Evolutionary conservation across 2,888 invertebrate genomes (phyloP).

Genomic region (Leptothorax acervorum): DNA sequence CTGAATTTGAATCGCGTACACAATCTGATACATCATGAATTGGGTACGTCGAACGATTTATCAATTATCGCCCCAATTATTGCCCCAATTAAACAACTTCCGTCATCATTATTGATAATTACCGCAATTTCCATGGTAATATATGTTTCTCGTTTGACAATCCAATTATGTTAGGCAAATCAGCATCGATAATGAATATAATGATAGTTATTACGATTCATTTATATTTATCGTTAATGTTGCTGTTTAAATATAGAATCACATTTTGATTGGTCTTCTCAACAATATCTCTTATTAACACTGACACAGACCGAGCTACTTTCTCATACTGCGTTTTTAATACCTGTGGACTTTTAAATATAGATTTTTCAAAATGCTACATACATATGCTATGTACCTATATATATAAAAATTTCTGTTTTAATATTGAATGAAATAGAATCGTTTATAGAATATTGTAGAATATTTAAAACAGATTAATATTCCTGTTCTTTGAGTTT

Average conservation of each 20-base stretch:
- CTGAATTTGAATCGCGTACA: slow-evolving; percentile 94
- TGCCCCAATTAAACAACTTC: not conserved
- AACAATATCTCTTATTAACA: not conserved
- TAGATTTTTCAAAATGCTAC: not conserved
- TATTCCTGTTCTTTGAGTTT: not conserved
- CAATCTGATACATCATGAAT: slow-evolving; percentile 89
- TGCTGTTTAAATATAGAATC: not conserved
- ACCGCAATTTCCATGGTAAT: slow-evolving; percentile 3
- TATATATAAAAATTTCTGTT: not conserved
- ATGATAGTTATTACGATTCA: slow-evolving; percentile 11
- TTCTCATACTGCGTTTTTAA: not conserved
- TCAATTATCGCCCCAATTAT: not conserved
- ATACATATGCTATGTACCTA: not conserved
- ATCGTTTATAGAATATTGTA: not conserved
- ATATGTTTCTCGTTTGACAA: not conserved
- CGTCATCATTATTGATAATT: slow-evolving; percentile 14
- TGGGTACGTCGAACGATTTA: slow-evolving; percentile 78
- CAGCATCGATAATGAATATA: not conserved
- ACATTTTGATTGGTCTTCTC: not conserved
- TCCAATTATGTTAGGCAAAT: not conserved
- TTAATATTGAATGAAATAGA: not conserved
- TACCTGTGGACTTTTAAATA: not conserved
- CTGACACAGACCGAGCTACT: not conserved
- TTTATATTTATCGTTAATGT: slow-evolving; percentile 4
- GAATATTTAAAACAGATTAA: not conserved